Evolutionary conservation across 92 coral and sea anemone genomes (phyloP), one percentile per base, ranked within the genome.

Genomic region (Phenganax stokvisi): DNA sequence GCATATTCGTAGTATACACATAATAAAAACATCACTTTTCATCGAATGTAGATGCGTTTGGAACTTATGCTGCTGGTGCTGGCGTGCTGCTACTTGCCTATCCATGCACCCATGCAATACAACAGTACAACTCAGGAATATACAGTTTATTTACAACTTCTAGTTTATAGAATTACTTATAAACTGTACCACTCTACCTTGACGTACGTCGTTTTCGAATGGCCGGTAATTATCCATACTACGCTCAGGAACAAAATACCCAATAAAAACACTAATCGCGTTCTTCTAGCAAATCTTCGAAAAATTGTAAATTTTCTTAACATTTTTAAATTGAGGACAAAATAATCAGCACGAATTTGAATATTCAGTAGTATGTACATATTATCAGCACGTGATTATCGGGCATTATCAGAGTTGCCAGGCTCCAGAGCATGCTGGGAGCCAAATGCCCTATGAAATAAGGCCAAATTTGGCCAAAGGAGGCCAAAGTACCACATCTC

Each of bases 261-360:
- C 0, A 76, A 8, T 30, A 57, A 47, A 31, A 76, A 20, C 17
- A 76, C 54, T 10, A 76, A 27, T 60, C 81, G 69, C 12, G 70
- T 76, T 57, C 66, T 76, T 57, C 66, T 76, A 0, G 81, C 6
- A 29, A 76, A 70, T 76, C 66, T 58, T 76, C 81, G 55, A 8
- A 76, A 37, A 59, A 30, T 10, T 59, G 57, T 52, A 29, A 76
- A 76, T 13, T 57, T 76, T 12, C 81, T 76, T 1, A 68, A 17
- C 73, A 68, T 68, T 3, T 37, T 68, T 9, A 68, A 37, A 37
- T 37, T 37, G 5, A 37, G 47, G 47, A 5, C 47, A 37, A 5
- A 5, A 37, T 37, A 37, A 37, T 37, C 47, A 5, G 5, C 5
- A 1, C 47, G 5, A 37, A 37, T 37, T 37, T 37, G 47, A 37